Conservation (phyloP, 2,797 vertebrate species). For the Neosalanx taihuensis region DNA sequence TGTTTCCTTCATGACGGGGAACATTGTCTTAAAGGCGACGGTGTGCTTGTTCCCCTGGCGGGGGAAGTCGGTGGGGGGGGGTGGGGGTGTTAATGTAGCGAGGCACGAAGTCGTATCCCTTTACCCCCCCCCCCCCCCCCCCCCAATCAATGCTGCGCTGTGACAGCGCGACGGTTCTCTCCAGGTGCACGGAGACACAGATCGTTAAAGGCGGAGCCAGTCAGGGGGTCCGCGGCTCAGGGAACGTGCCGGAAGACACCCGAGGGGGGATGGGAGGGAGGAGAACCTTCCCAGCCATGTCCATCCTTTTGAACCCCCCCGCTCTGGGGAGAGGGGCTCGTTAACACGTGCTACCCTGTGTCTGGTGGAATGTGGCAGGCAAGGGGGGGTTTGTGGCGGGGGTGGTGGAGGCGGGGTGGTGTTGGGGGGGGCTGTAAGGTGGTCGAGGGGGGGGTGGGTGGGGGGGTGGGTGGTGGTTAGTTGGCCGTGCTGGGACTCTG, state of each 20-base stretch:
- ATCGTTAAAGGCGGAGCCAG: constrained; percentile 41
- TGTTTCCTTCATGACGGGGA: too few relatives aligned
- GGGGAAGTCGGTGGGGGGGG: too few relatives aligned
- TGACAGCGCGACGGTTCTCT: constrained; percentile 46
- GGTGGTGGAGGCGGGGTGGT: too few relatives aligned
- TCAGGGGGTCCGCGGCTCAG: constrained; percentile 36
- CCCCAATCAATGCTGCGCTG: constrained; percentile 65
- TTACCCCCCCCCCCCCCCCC: constrained; percentile 3
- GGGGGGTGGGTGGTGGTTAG: neutral
- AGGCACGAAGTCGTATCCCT: too few relatives aligned
- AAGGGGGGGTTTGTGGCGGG: too few relatives aligned
- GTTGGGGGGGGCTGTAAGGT: too few relatives aligned
- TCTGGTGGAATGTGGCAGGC: too few relatives aligned
- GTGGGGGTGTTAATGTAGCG: too few relatives aligned
- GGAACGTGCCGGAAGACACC: constrained; percentile 9
- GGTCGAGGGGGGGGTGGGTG: too few relatives aligned
- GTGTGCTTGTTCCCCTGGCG: neutral
- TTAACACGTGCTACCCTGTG: too few relatives aligned
- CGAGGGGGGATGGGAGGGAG: constrained; percentile 32
- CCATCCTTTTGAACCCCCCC: neutral
- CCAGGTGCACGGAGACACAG: constrained; percentile 43
- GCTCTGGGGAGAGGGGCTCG: too few relatives aligned
- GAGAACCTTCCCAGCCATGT: constrained; percentile 24
- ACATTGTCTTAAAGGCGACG: too few relatives aligned
- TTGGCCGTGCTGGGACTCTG: constrained; percentile 11